These are phyloP conservation scores for Sturnira hondurensis DNA, from an alignment of 2,113 vertebrate species.

Conservation along the genomic window DNA sequence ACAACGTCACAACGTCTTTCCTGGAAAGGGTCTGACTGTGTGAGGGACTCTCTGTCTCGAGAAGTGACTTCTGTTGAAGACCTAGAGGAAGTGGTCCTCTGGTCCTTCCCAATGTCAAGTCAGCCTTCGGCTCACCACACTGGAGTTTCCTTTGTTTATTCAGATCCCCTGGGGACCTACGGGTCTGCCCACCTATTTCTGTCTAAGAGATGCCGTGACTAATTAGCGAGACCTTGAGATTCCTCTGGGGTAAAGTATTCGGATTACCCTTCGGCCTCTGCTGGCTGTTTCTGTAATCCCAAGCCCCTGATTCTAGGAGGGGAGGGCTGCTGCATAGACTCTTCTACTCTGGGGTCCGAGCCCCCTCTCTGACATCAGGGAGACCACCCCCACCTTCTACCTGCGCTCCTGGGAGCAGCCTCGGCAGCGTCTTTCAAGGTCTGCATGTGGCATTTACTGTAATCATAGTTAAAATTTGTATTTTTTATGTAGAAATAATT, in stretches of 20 bases:
- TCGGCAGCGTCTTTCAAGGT: neutral
- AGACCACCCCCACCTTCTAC: neutral
- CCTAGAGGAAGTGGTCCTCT: neutral
- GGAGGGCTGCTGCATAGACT: neutral
- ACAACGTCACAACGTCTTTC: neutral
- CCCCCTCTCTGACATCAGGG: neutral
- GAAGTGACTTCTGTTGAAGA: neutral
- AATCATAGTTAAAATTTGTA: neutral
- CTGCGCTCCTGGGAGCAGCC: too few species aligned
- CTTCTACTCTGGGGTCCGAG: neutral
- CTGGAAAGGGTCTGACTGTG: neutral
- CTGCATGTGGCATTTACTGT: too few species aligned
- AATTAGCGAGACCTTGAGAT: neutral
- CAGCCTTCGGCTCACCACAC: neutral
- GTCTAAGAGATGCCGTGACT: neutral
- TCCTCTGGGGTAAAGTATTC: neutral
- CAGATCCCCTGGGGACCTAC: neutral
- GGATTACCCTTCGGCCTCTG: neutral
- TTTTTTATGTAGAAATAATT: too few species aligned
- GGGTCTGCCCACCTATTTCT: neutral
- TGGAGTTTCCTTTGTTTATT: neutral
- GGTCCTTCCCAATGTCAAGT: neutral
- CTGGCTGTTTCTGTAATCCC: neutral
- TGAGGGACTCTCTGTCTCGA: neutral
- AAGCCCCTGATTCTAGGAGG: neutral